phyloP scores from a whole-genome alignment of 1,140 invertebrate species.

The Apis florea region DNA sequence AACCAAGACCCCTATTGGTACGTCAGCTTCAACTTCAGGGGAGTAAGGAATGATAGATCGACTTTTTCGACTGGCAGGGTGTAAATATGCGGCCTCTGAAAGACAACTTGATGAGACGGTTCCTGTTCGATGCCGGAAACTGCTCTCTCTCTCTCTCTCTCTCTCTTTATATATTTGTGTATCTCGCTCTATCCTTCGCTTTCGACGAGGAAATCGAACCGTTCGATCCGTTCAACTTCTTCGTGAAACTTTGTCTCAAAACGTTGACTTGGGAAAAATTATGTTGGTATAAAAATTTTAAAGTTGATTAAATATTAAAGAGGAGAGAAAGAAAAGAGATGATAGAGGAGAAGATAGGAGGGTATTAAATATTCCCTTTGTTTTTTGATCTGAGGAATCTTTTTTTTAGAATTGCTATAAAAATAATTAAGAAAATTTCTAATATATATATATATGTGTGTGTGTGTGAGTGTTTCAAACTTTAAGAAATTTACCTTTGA shows the following conservation, averaged over 20 bases:
- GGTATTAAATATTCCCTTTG: too few species aligned
- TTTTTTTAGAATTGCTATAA: too few species aligned
- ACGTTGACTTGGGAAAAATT: not conserved
- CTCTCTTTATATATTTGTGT: not conserved
- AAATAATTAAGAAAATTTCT: too few species aligned
- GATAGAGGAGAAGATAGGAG: too few species aligned
- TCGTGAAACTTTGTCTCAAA: not conserved
- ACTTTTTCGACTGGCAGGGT: slow-evolving; percentile 58
- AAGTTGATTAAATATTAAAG: not conserved
- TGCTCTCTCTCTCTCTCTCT: not conserved
- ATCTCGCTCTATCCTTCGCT: not conserved
- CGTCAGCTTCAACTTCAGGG: slow-evolving; percentile 58
- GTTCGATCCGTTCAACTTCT: not conserved
- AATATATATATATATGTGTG: too few species aligned
- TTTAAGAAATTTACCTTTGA: too few species aligned
- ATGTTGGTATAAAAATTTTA: too few species aligned
- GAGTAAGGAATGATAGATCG: slow-evolving; percentile 69
- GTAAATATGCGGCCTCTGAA: slow-evolving; percentile 56
- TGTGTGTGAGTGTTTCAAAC: too few species aligned
- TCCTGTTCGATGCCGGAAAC: slow-evolving; percentile 8
- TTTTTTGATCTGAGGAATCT: too few species aligned
- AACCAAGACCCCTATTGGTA: slow-evolving; percentile 52
- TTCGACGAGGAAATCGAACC: not conserved
- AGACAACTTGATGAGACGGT: slow-evolving; percentile 45
- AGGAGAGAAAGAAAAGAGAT: not conserved